Base-by-base conservation (phyloP, 2,797 vertebrate genomes). In the Tympanoctomys barrerae region DNA sequence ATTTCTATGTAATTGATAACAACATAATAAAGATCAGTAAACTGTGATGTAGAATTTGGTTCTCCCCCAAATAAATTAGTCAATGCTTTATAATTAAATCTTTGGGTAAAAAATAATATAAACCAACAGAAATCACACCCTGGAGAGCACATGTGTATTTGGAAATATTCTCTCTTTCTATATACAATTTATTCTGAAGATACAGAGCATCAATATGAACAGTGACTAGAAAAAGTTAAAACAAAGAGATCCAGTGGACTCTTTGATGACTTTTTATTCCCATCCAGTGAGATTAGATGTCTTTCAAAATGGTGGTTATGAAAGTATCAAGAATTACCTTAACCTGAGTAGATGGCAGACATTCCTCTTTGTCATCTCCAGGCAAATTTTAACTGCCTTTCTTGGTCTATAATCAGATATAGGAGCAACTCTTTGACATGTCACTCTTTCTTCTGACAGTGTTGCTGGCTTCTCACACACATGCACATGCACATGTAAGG, bases 81-180 rank as follows among this genome's bases (percentile, higher is more conserved):
- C 19, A 94, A 61, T 89, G 19, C 36, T n/a, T 95, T 82, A 39
- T 84, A 79, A 91, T 85, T 86, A 90, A 81, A 28, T 52, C 21
- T 42, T 86, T 49, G 7, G 39, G 39, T 33, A 57, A 18, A 87
- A 94, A 77, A 64, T 12, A 28, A 78, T 49, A 46, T 13, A 77
- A 79, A 49, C 5, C 78, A 78, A 42, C 5, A 75, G 86, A 84
- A n/a, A 3, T 49, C 12, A 79, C 19, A 79, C 4, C 66, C 5
- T 81, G 22, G 62, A 95, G 88, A 64, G 0, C 22, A 92, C 49
- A 13, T 52, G 6, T 42, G 3, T 52, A 90, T 87, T 85, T 88
- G 39, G 3, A 80, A 28, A 59, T 36, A n/a, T 14, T 39, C 8
- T 33, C 2, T 11, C 8, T 77, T 73, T 95, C 46, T 62, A 57